Evolutionary conservation across 2,113 vertebrate species (phyloP), one percentile per base, ranked within the genome.

Genomic region (Neoarius graeffei): DNA sequence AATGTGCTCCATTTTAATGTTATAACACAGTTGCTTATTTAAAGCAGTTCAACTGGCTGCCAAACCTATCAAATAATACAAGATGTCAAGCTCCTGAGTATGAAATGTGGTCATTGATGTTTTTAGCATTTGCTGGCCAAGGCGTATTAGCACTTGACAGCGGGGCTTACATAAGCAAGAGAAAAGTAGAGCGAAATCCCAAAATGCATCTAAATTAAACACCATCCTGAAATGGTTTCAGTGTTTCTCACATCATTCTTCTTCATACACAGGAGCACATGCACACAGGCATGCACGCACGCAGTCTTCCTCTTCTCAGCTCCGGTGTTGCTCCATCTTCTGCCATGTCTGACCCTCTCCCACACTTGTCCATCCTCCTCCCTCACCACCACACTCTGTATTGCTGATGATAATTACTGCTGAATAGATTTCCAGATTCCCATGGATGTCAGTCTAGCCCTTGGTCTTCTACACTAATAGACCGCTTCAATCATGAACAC

Each of bases 361-460:
- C 93, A 91, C 92, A 92, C 88, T 88, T 85, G 89, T 81, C 87
- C 81, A 88, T 91, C 93, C 89, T 90, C 54, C 20, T 89, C 85
- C 89, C 90, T 92, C 87, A 88, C 85, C 87, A 89, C 92, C 90
- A 82, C 90, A 88, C 94, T 93, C 92, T 23, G 93, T 92, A 94
- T 93, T 94, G 95, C 96, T 95, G 94, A 91, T 86, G 91, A 94
- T 95, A 96, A 97, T 96, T 96, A 92, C 86, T 20, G 79, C 93
- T 97, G 95, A 95, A 96, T 93, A 92, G 93, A 91, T 91, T 92
- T 91, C 93, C 93, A 92, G 93, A 94, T 94, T 95, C 95, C 95
- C 94, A 93, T 94, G 94, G 94, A 95, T 94, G 66, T 90, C 92
- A 91, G 92, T 81, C 87, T 90, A 92, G 84, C 91, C 94, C 93